phyloP scores from a whole-genome alignment of 1,140 invertebrate species.

The Drosophila busckii region DNA sequence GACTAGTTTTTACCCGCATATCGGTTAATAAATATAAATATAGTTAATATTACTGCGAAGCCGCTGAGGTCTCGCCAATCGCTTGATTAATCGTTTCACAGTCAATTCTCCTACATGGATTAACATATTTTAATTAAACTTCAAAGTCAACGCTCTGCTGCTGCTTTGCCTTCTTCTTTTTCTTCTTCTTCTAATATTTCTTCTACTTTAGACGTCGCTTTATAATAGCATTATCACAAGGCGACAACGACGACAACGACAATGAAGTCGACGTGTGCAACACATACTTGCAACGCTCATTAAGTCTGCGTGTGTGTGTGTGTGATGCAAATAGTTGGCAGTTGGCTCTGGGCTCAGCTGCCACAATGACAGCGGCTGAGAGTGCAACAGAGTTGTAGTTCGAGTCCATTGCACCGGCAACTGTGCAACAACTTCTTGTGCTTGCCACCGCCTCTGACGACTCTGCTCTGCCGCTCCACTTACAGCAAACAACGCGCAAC shows the following conservation, averaged over 20 bases:
- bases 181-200: not conserved
- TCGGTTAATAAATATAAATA: too few species aligned
- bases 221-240: slow-evolving; percentile 49
- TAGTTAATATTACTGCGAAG: too few species aligned
- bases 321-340: slow-evolving; percentile 68
- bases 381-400: slow-evolving; percentile 6
- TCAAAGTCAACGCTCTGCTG: slow-evolving; percentile 37
- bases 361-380: slow-evolving; percentile 48
- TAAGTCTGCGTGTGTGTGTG: slow-evolving; percentile 16
- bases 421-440: slow-evolving; percentile 33
- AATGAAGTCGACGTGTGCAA: slow-evolving; percentile 15
- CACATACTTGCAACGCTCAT: slow-evolving; percentile 36
- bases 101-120: slow-evolving; percentile 18
- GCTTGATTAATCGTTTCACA: slow-evolving; percentile 27
- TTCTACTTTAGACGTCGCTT: slow-evolving; percentile 11
- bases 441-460: not conserved
- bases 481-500: slow-evolving; percentile 65
- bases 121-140: slow-evolving; percentile 37
- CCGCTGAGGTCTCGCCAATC: slow-evolving; percentile 19
- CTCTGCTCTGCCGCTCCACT: slow-evolving; percentile 46
- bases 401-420: slow-evolving; percentile 46
- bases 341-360: slow-evolving; percentile 49
- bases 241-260: slow-evolving; percentile 23
- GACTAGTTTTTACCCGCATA: too few species aligned
- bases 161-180: not conserved